Conservation (phyloP, 2,113 vertebrate species). For the Cardinalis cardinalis region DNA sequence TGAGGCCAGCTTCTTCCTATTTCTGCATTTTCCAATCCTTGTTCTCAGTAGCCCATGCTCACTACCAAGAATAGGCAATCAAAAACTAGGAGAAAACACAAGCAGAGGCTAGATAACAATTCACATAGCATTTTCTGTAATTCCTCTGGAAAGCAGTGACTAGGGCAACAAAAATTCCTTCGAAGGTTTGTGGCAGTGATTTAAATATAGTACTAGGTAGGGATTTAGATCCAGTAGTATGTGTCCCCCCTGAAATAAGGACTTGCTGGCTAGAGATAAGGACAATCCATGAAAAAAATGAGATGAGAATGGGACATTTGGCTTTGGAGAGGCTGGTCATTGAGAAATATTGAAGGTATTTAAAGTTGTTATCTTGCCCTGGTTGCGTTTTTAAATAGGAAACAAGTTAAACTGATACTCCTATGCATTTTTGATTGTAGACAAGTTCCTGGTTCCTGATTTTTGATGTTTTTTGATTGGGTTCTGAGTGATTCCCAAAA, state of each 20-base stretch:
- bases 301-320: not conserved
- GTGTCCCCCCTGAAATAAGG: not conserved
- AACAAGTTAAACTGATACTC: not conserved
- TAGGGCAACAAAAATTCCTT: not conserved
- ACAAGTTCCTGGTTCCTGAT: not conserved
- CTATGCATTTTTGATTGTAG: not conserved
- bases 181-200: not conserved
- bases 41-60: not conserved
- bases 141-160: not conserved
- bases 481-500: not conserved
- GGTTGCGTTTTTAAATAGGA: not conserved
- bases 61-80: not conserved
- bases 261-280: not conserved
- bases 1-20: not conserved
- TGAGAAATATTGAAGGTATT: not conserved
- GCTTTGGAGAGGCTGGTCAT: not conserved
- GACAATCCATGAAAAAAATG: not conserved
- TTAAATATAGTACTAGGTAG: not conserved
- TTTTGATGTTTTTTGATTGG: not conserved
- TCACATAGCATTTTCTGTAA: not conserved
- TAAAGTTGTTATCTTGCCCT: not conserved
- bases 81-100: not conserved
- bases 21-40: not conserved
- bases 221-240: not conserved
- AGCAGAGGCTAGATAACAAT: not conserved